A percentile compares a stretch with the other conserved stretches of the same genome.
phyloP scores from a whole-genome alignment of 2,797 vertebrate species.

The Prionace glauca region DNA sequence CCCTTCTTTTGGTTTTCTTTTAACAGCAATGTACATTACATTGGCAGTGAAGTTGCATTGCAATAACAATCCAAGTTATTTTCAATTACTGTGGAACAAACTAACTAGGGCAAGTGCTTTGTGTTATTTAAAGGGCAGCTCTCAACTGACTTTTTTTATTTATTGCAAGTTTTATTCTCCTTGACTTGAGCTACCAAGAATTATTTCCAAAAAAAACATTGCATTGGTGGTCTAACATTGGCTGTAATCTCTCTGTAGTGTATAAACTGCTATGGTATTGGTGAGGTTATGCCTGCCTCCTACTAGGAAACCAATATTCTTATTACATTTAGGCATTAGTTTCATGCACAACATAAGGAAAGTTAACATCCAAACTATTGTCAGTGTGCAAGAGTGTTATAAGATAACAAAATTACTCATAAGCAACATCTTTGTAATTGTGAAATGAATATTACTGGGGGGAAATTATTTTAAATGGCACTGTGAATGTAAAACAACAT shows the following conservation, averaged over 20 bases:
- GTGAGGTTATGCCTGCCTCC: neutral
- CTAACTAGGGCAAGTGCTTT: neutral
- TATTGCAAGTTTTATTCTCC: neutral
- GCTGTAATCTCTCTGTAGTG: neutral
- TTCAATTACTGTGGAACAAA: neutral
- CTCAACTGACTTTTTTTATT: neutral
- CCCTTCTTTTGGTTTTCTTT: neutral
- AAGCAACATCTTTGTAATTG: neutral
- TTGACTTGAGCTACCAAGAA: neutral
- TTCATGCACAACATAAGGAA: neutral
- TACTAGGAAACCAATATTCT: neutral
- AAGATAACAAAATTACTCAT: neutral
- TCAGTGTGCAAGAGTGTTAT: neutral
- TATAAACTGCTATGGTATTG: neutral
- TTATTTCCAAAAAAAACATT: constrained; percentile 3
- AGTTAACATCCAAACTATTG: neutral
- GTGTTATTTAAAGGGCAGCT: neutral
- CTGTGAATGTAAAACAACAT: neutral
- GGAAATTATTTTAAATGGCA: neutral
- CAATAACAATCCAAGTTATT: neutral
- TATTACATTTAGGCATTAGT: neutral
- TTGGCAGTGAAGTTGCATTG: neutral
- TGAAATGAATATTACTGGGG: neutral
- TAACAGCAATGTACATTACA: neutral
- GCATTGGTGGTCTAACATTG: neutral